Evolutionary conservation across 2,797 vertebrate species (phyloP).

Genomic region (Delichon dasypus): DNA sequence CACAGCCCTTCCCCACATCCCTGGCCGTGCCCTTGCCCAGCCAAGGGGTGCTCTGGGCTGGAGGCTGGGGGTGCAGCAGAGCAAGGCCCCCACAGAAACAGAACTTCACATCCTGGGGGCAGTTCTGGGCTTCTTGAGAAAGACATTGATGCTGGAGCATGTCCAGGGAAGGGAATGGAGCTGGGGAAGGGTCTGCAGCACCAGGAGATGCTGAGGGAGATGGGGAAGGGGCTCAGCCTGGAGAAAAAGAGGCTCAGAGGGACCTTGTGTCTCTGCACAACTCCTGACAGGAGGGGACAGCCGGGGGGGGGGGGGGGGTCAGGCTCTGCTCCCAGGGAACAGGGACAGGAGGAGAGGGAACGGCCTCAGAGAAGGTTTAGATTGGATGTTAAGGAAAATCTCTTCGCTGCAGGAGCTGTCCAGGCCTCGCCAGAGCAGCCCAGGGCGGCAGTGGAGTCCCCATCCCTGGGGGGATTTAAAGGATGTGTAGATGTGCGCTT

Average conservation of each 20-base stretch:
- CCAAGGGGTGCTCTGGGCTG: background rate
- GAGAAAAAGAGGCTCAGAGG: background rate
- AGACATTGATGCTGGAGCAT: rapidly evolving
- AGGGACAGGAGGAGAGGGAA: background rate
- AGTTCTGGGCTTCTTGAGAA: background rate
- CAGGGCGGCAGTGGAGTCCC: background rate
- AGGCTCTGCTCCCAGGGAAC: background rate
- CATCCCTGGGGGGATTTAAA: background rate
- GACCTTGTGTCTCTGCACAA: background rate
- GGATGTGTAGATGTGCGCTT: background rate
- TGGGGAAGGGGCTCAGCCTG: background rate
- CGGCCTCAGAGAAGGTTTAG: rapidly evolving
- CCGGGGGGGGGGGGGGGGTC: rapidly evolving
- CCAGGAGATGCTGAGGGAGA: rapidly evolving
- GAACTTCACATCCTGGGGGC: background rate
- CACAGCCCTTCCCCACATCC: background rate
- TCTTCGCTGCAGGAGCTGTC: too few relatives aligned
- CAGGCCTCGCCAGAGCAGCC: background rate
- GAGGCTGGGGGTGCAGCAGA: background rate
- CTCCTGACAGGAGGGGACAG: background rate
- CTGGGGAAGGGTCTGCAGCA: background rate
- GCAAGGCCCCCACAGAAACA: rapidly evolving
- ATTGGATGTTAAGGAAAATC: background rate
- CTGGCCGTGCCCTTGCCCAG: background rate
- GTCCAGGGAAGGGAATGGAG: rapidly evolving